These are phyloP conservation scores for Arnoldichthys spilopterus DNA, from an alignment of 2,797 vertebrate genomes.

Conservation along the genomic window DNA sequence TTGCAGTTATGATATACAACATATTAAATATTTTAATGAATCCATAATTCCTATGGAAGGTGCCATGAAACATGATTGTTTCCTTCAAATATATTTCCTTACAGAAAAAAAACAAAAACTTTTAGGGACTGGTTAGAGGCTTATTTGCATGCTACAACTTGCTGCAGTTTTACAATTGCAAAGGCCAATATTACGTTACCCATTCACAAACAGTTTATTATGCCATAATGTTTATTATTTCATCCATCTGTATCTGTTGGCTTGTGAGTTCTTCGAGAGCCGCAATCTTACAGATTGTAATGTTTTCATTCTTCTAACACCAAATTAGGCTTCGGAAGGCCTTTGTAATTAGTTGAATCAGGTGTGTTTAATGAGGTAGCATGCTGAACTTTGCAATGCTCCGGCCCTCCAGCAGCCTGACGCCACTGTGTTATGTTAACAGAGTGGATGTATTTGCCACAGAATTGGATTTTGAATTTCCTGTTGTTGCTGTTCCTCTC, in stretches of 20 bases:
- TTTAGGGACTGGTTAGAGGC: too few species aligned
- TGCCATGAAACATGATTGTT: too few species aligned
- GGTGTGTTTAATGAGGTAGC: constrained; percentile 5
- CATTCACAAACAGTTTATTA: not conserved
- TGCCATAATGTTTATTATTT: not conserved
- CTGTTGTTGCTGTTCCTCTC: constrained; percentile 39
- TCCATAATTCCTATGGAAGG: not conserved
- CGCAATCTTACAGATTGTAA: not conserved
- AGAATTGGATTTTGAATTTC: constrained; percentile 43
- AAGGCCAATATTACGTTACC: not conserved
- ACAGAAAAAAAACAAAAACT: not conserved
- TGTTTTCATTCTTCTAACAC: not conserved
- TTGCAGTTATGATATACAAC: too few species aligned
- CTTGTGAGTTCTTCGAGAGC: not conserved
- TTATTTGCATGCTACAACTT: too few species aligned
- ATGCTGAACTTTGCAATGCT: not conserved
- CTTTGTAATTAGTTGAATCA: constrained; percentile 1
- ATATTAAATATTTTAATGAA: too few species aligned
- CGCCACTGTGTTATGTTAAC: constrained; percentile 5
- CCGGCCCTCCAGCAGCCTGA: not conserved
- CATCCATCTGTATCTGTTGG: constrained; percentile 3
- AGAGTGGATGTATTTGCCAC: constrained; percentile 45
- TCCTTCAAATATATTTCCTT: too few species aligned
- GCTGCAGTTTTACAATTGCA: too few species aligned
- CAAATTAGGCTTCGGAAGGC: not conserved